Evolutionary conservation across 2,888 invertebrate genomes (phyloP).

Genomic region (Zelleria hepariella): DNA sequence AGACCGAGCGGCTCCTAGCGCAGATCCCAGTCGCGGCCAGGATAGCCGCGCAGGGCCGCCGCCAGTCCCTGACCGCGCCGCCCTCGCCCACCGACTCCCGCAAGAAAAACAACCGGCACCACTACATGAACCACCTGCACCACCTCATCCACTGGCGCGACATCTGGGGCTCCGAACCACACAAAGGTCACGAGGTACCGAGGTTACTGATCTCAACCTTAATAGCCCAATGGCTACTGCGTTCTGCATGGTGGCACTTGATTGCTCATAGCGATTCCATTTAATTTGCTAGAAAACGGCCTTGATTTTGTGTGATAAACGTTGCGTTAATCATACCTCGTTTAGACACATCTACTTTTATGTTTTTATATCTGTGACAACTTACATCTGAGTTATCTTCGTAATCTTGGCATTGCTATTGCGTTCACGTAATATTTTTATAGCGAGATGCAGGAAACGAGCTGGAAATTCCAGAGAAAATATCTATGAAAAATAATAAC

Average conservation of each 20-base stretch:
- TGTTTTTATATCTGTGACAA: not conserved
- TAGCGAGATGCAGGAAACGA: not conserved
- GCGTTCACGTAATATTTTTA: not conserved
- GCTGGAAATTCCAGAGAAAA: not conserved
- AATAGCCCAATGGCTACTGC: not conserved
- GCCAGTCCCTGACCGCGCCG: conserved; percentile 61
- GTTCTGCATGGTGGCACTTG: not conserved
- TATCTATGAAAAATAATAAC: not conserved
- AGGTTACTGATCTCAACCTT: not conserved
- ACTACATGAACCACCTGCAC: conserved; percentile 61
- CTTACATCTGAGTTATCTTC: not conserved
- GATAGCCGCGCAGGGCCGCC: conserved; percentile 35
- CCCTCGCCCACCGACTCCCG: conserved; percentile 64
- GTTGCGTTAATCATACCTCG: not conserved
- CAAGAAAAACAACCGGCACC: conserved; percentile 55
- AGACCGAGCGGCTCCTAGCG: conserved; percentile 51
- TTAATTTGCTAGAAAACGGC: not conserved
- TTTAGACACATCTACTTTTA: not conserved
- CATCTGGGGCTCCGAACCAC: conserved; percentile 62
- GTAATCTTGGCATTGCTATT: not conserved
- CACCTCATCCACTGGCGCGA: conserved; percentile 65
- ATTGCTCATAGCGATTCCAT: not conserved
- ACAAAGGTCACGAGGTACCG: conserved; percentile 58
- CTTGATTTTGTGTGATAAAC: not conserved
- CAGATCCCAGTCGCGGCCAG: conserved; percentile 40